Percentiles rank a stretch among this genome's conserved stretches.
These are phyloP conservation scores for Aeoliscus strigatus DNA, from an alignment of 2,797 vertebrate species.

Conservation along the genomic window DNA sequence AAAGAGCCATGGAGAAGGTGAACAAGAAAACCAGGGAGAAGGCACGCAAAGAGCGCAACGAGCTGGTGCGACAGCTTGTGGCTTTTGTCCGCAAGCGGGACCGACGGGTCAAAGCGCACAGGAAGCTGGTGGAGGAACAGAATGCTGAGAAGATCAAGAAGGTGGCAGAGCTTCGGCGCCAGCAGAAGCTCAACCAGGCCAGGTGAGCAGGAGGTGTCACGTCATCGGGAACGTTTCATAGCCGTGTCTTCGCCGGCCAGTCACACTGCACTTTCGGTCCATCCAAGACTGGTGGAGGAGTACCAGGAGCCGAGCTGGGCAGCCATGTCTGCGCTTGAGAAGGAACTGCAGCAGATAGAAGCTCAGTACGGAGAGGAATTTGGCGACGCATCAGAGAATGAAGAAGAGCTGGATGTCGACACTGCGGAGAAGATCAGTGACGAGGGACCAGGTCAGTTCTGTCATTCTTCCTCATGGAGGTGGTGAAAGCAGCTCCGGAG, in stretches of 20 bases:
- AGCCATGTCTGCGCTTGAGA: constrained; percentile 87
- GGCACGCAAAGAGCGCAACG: constrained; percentile 87
- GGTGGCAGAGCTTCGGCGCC: constrained; percentile 81
- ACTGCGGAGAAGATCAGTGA: constrained; percentile 54
- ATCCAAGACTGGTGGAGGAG: constrained; percentile 81
- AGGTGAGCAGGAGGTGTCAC: constrained; percentile 71
- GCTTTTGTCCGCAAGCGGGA: constrained; percentile 93
- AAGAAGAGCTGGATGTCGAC: constrained; percentile 66
- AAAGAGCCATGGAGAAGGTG: constrained; percentile 97
- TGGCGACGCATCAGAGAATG: constrained; percentile 82
- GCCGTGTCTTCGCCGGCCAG: neutral
- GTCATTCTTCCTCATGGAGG: no score
- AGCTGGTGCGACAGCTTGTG: constrained; percentile 88
- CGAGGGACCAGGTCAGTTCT: constrained; percentile 72
- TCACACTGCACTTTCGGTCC: neutral
- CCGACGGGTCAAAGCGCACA: constrained; percentile 89
- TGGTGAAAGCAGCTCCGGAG: no score
- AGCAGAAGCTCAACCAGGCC: constrained; percentile 88
- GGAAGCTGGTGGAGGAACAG: constrained; percentile 89
- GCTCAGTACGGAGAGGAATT: constrained; percentile 90
- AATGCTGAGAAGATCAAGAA: constrained; percentile 90
- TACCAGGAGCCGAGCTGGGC: constrained; percentile 97
- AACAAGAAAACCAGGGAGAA: constrained; percentile 93
- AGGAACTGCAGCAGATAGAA: constrained; percentile 92
- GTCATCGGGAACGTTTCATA: no score